Base-by-base conservation (phyloP, 1,140 invertebrate genomes). In the Glossosoma conforme region DNA sequence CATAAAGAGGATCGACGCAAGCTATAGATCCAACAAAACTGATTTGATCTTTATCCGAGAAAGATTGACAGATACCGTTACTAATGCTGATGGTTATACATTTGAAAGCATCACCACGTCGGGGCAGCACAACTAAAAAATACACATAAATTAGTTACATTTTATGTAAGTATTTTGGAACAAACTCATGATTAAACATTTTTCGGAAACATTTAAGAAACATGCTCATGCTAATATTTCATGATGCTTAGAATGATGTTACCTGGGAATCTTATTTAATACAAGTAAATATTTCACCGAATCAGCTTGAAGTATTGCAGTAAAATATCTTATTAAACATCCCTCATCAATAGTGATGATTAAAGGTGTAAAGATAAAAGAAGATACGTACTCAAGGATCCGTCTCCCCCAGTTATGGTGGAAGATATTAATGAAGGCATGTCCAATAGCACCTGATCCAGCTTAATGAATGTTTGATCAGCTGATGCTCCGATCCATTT, bases 401-500 rank as follows among this genome's bases (percentile, higher is more conserved):
- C 83, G 63, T 83, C 85, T 63, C 93, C 94, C 3, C 92, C 90
- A 61, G 92, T 87, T 36, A 97, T 85, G 50, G 87, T 91, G 19
- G 92, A 87, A 61, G 86, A 84, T 32, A 85, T 81, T 28, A 97
- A 77, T 61, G 85, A 91, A 44, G 91, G 83, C 2, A 87, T 86
- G 68, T 93, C 97, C 37, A 98, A 93, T 6, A 95, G 72, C 24
- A 84, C 85, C 68, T 97, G 93, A 62, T 97, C 94, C 32, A 95
- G 83, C 69, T 94, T 93, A 13, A 98, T 76, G 61, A 91, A 96
- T 2, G 95, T 98, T 67, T 95, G 89, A 75, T 98, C 94, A 1
- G 90, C 93, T 21, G 91, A 91, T 14, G 94, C 94, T 2, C 88
- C 86, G 20, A 98, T 81, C 92, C 92, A 97, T 2, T 89, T 93